Evolutionary conservation across 2,797 vertebrate genomes (phyloP).

Genomic region (Artibeus jamaicensis): DNA sequence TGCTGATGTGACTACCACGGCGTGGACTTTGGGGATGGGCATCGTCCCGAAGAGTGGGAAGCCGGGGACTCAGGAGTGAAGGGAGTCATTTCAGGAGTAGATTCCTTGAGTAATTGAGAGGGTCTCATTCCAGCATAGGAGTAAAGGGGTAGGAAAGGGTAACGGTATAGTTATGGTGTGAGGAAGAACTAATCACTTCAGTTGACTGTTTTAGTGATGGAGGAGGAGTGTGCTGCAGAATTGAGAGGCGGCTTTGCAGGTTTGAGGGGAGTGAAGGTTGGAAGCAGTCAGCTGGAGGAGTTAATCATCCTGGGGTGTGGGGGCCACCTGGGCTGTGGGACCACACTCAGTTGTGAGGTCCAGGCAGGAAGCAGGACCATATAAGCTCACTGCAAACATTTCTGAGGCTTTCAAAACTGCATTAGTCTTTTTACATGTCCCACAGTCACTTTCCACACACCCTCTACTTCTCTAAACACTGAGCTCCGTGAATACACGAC

Average conservation of each 20-base stretch:
- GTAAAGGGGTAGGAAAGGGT: neutral
- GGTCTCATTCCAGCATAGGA: neutral
- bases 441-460: neutral
- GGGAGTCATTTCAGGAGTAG: neutral
- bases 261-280: neutral
- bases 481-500: neutral
- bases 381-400: neutral
- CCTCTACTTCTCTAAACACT: neutral
- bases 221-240: neutral
- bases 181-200: neutral
- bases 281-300: neutral
- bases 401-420: neutral
- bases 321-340: neutral
- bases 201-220: neutral
- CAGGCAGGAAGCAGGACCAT: neutral
- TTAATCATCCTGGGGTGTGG: too few relatives aligned
- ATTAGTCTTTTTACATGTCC: neutral
- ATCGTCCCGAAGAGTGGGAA: neutral
- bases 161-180: neutral
- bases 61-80: neutral
- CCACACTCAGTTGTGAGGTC: neutral
- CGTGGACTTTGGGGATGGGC: fast-evolving
- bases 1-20: neutral
- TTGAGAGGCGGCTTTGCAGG: neutral
- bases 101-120: neutral